A percentile compares a stretch with the other conserved stretches of the same genome.
Conservation (phyloP, 2,113 vertebrate species). For the Mus spicilegus region DNA sequence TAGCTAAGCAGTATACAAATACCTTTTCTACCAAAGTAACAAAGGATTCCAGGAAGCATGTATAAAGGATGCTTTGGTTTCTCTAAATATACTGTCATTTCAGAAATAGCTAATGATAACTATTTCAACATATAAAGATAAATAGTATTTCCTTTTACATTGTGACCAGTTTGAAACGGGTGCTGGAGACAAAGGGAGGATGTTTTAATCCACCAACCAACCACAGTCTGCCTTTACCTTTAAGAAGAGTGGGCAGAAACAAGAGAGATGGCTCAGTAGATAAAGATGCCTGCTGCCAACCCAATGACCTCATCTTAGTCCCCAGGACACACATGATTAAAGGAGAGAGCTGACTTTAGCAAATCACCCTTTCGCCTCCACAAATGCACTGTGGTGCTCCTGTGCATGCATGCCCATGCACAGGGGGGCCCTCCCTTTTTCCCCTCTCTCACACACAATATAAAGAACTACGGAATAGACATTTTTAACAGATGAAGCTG, state of each 20-base stretch:
- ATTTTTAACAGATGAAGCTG: background rate
- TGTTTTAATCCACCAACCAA: background rate
- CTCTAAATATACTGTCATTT: conserved; percentile 54
- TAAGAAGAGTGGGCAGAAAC: conserved; percentile 11
- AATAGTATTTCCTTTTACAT: conserved; percentile 36
- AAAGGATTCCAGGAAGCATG: background rate
- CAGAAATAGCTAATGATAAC: conserved; percentile 45
- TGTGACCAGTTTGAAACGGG: conserved; percentile 20
- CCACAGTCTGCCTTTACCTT: conserved; percentile 40
- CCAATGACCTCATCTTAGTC: background rate
- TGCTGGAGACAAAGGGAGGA: background rate
- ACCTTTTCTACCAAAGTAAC: conserved; percentile 41
- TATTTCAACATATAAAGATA: conserved; percentile 46
- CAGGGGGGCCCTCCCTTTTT: too few species aligned
- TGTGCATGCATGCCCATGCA: background rate
- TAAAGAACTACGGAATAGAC: background rate
- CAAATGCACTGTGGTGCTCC: background rate
- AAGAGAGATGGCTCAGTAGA: background rate
- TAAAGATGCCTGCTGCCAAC: background rate
- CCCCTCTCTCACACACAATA: background rate
- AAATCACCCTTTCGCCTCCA: background rate
- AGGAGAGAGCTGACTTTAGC: background rate
- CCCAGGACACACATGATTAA: background rate
- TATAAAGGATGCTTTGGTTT: conserved; percentile 53
- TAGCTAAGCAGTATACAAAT: conserved; percentile 44